Base-by-base conservation (phyloP, 2,888 invertebrate species). In the Mesodorylaimus sp. region DNA sequence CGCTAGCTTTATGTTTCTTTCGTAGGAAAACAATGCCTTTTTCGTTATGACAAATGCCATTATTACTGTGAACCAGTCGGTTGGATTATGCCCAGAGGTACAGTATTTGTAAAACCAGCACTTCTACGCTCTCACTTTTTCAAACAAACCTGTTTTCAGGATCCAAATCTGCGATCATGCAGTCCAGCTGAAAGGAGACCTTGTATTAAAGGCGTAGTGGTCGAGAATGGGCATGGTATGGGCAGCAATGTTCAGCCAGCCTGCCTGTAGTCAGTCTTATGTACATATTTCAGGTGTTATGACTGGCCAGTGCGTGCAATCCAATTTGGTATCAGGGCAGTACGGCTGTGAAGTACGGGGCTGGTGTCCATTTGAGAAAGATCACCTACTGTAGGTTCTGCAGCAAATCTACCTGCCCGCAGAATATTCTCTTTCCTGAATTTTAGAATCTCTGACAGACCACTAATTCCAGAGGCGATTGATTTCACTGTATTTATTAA, bases 401-500 rank as follows among this genome's bases (percentile, higher is more conserved):
- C n/a, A n/a, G n/a, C n/a, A n/a, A n/a, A n/a, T n/a, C n/a, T n/a
- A n/a, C n/a, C n/a, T n/a, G n/a, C n/a, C n/a, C n/a, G n/a, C n/a
- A n/a, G n/a, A n/a, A n/a, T n/a, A n/a, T n/a, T n/a, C n/a, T n/a
- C n/a, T n/a, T n/a, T n/a, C n/a, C n/a, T n/a, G n/a, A n/a, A n/a
- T n/a, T n/a, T n/a, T n/a, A n/a, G n/a, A n/a, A n/a, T n/a, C n/a
- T n/a, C n/a, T 10, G 32, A 32, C 10, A 10, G 16, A 32, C 41
- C 41, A 21, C 7, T 39, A 19, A 16, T 39, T 7, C 7, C 10
- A 7, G 21, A 39, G 7, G 41, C 41, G 7, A 23, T 7, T 7
- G 55, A 68, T 50, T 72, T 70, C 54, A 72, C 71, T 7, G 67
- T 71, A 21, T 63, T 72, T 29, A 67, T 71, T 2, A 72, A 72